These are phyloP conservation scores for Allobates femoralis DNA, from an alignment of 2,797 vertebrate species.

Conservation along the genomic window DNA sequence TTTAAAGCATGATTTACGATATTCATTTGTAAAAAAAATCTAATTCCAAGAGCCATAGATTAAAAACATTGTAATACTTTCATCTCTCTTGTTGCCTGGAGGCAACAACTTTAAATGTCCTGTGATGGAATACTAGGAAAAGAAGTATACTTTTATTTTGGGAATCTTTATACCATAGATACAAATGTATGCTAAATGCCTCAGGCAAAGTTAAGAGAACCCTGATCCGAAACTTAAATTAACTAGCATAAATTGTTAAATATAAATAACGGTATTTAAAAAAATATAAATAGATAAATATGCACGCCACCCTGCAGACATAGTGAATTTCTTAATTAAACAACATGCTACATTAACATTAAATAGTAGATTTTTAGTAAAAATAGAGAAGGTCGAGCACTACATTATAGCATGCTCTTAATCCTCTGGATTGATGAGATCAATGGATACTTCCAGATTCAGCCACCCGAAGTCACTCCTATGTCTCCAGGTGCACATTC, in stretches of 20 bases:
- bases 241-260: background rate
- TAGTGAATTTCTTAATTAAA: background rate
- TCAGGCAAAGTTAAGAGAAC: conserved; percentile 23
- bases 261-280: background rate
- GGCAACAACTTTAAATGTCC: conserved; percentile 49
- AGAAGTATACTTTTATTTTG: conserved; percentile 1
- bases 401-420: too few species aligned
- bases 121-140: conserved; percentile 3
- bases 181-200: conserved; percentile 43
- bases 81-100: conserved; percentile 52
- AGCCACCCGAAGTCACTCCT: too few species aligned
- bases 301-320: background rate
- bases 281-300: background rate
- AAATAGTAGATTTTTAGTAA: background rate
- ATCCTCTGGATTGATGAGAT: too few species aligned
- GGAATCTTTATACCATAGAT: conserved; percentile 26
- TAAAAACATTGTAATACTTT: conserved; percentile 49
- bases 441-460: too few species aligned
- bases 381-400: background rate
- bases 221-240: conserved; percentile 21
- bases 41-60: conserved; percentile 16
- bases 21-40: conserved; percentile 19
- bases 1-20: conserved; percentile 12
- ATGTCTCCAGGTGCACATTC: too few species aligned
- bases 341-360: background rate